Conservation (phyloP, 2,888 invertebrate genomes). For the Ceriagrion tenellum region DNA sequence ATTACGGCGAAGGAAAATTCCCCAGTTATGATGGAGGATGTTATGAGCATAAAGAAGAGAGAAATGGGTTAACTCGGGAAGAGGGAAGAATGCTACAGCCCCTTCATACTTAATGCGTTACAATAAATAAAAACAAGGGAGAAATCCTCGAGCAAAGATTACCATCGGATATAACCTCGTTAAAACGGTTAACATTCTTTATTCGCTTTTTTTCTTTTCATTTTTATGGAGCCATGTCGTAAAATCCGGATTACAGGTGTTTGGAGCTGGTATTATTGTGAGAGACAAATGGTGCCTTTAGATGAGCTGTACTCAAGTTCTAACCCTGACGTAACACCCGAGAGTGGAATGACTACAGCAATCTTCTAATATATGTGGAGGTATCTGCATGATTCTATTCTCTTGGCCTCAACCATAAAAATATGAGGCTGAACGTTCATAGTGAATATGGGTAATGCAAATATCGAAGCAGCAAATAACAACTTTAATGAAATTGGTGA, state of each 20-base stretch:
- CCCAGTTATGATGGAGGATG: neutral
- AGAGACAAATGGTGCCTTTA: neutral
- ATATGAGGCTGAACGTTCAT: too few species aligned
- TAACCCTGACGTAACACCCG: neutral
- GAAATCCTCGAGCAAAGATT: neutral
- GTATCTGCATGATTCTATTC: neutral
- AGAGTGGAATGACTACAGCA: neutral
- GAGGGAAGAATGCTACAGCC: neutral
- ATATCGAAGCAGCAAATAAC: too few species aligned
- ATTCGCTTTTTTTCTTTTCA: neutral
- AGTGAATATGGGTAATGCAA: too few species aligned
- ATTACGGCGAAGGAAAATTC: neutral
- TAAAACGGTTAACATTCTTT: neutral
- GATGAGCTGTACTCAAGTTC: neutral
- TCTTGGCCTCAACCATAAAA: too few species aligned
- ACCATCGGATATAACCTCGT: conserved; percentile 11
- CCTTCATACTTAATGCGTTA: neutral
- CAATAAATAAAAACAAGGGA: conserved; percentile 28
- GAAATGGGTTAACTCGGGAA: neutral
- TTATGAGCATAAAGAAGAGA: neutral
- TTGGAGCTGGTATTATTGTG: neutral
- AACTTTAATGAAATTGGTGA: too few species aligned
- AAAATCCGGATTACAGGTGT: neutral
- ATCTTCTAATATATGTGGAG: neutral
- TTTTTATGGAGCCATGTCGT: neutral